A percentile compares a stretch with the other conserved stretches of the same genome.
Evolutionary conservation across 1,140 invertebrate species (phyloP).

Genomic region (Amyelois transitella): DNA sequence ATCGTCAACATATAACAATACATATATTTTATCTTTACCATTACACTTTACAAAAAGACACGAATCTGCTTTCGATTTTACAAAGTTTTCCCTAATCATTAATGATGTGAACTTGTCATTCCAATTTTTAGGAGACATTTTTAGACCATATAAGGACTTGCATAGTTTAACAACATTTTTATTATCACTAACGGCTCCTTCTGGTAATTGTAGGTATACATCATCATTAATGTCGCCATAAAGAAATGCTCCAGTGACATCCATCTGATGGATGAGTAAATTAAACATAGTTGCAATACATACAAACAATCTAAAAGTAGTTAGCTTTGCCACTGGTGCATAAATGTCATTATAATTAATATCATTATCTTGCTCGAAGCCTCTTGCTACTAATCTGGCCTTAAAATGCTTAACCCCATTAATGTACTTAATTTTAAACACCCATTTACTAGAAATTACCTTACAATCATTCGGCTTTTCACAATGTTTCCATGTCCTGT

Average conservation of each 20-base stretch:
- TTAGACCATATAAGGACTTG: slow-evolving; percentile 28
- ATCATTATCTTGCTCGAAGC: neutral
- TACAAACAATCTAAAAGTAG: neutral
- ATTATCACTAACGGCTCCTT: slow-evolving; percentile 13
- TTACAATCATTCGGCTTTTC: neutral
- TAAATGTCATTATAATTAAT: neutral
- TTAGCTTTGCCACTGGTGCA: neutral
- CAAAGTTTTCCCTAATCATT: slow-evolving; percentile 12
- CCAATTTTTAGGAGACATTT: slow-evolving; percentile 26
- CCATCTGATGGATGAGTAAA: neutral
- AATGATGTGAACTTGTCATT: slow-evolving; percentile 23
- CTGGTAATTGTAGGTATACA: slow-evolving; percentile 26
- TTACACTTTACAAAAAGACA: slow-evolving; percentile 19
- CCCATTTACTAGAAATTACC: neutral
- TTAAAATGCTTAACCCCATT: neutral
- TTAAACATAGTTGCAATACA: neutral
- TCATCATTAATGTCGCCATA: slow-evolving; percentile 29
- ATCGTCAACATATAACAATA: slow-evolving; percentile 46
- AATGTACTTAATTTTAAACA: neutral
- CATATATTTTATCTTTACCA: slow-evolving; percentile 12
- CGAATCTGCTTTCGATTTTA: slow-evolving; percentile 13
- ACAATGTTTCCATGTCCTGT: neutral
- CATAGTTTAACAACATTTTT: slow-evolving; percentile 22
- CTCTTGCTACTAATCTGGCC: neutral
- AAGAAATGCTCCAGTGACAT: slow-evolving; percentile 33